Percentiles rank a stretch among this genome's conserved stretches.
Evolutionary conservation across 37 sponge, comb jelly and placozoan genomes (phyloP).

Genomic region (Amphimedon queenslandica): DNA sequence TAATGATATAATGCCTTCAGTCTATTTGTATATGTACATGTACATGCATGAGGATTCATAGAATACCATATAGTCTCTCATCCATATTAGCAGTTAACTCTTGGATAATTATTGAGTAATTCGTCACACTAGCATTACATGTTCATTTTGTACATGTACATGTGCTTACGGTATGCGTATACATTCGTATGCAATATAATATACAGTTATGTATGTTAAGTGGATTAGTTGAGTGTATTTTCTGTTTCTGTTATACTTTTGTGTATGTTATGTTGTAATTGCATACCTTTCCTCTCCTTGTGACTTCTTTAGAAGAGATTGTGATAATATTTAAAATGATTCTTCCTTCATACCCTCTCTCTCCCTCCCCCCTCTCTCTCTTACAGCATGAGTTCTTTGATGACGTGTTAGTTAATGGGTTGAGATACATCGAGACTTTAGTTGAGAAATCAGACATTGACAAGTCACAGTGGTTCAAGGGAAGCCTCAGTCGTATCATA

Average conservation of each 20-base stretch:
- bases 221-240: no score
- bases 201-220: no score
- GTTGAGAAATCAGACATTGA: constrained; percentile 67
- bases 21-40: constrained; percentile 6
- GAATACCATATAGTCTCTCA: not conserved
- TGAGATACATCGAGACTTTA: constrained; percentile 73
- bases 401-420: constrained; percentile 37
- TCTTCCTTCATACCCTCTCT: no score
- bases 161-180: not conserved
- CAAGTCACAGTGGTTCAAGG: constrained; percentile 87
- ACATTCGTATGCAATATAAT: not conserved
- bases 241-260: no score
- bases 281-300: no score
- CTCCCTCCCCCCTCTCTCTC: not conserved
- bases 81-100: no score
- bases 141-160: not conserved
- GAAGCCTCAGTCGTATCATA: constrained; percentile 51
- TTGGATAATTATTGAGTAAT: no score
- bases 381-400: constrained; percentile 67
- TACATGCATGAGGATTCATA: not conserved
- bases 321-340: no score
- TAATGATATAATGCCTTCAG: not conserved
- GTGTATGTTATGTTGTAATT: no score
- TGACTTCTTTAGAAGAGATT: no score
- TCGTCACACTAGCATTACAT: no score